Conservation (phyloP, 2,113 vertebrate species). For the Sylvietta virens region DNA sequence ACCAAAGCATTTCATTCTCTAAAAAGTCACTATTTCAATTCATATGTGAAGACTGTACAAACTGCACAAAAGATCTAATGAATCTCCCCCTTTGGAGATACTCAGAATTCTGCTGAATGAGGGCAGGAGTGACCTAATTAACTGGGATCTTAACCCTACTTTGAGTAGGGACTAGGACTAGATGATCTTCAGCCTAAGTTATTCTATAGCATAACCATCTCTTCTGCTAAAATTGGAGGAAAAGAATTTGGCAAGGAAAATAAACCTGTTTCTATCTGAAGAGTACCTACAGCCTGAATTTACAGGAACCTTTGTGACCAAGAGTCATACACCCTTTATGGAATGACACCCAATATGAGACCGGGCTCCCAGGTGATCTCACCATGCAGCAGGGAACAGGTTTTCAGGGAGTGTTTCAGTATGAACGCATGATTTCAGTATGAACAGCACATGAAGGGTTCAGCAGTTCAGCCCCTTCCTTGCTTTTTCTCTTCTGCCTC, state of each 20-base stretch:
- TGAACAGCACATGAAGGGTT: background rate
- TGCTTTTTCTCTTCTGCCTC: background rate
- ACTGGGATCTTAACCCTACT: background rate
- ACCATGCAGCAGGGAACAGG: background rate
- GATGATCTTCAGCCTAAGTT: background rate
- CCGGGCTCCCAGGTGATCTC: background rate
- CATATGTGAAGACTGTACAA: background rate
- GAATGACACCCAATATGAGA: background rate
- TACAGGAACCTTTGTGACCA: background rate
- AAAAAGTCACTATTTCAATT: background rate
- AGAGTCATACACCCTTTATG: background rate
- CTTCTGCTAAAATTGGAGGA: background rate
- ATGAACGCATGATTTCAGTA: background rate
- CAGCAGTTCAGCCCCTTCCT: background rate
- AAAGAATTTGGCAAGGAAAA: background rate
- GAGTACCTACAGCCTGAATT: background rate
- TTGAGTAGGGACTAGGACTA: background rate
- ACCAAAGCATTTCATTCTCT: background rate
- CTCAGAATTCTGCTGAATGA: background rate
- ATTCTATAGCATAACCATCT: background rate
- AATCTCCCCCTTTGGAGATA: background rate
- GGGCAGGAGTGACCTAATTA: background rate
- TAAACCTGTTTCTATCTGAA: background rate
- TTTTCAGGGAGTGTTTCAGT: background rate
- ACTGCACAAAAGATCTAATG: background rate